Conservation (phyloP, 1,140 invertebrate genomes). For the Vollenhovia emeryi region DNA sequence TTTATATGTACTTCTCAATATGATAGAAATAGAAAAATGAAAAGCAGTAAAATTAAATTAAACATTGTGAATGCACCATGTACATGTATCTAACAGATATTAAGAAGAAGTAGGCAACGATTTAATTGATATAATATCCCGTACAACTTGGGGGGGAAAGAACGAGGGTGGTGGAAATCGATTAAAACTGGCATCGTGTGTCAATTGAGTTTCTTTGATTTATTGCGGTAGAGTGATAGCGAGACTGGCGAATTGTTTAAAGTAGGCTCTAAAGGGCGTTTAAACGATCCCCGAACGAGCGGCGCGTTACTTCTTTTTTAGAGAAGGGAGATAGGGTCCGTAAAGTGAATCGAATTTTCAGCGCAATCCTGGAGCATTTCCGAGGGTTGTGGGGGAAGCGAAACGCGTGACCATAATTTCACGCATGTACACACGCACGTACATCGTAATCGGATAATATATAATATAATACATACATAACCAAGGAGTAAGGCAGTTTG, state of each 20-base stretch:
- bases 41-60: neutral
- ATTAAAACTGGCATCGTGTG: slow-evolving; percentile 50
- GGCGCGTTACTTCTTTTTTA: slow-evolving; percentile 58
- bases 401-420: slow-evolving; percentile 52
- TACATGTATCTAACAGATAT: neutral
- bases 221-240: slow-evolving; percentile 49
- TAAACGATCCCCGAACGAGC: slow-evolving; percentile 78
- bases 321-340: slow-evolving; percentile 67
- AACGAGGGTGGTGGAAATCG: neutral
- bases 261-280: slow-evolving; percentile 79
- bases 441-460: neutral
- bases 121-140: slow-evolving; percentile 7
- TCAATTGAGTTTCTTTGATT: slow-evolving; percentile 51
- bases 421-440: neutral
- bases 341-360: slow-evolving; percentile 82
- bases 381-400: slow-evolving; percentile 63
- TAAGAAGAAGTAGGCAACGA: neutral
- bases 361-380: slow-evolving; percentile 68
- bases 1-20: too few relatives aligned
- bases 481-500: too few relatives aligned
- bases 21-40: neutral
- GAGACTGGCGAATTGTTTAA: slow-evolving; percentile 77
- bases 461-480: too few relatives aligned
- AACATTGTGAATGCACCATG: neutral
- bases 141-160: neutral